These are phyloP conservation scores for Sorex araneus DNA, from an alignment of 2,113 vertebrate genomes.

Conservation along the genomic window DNA sequence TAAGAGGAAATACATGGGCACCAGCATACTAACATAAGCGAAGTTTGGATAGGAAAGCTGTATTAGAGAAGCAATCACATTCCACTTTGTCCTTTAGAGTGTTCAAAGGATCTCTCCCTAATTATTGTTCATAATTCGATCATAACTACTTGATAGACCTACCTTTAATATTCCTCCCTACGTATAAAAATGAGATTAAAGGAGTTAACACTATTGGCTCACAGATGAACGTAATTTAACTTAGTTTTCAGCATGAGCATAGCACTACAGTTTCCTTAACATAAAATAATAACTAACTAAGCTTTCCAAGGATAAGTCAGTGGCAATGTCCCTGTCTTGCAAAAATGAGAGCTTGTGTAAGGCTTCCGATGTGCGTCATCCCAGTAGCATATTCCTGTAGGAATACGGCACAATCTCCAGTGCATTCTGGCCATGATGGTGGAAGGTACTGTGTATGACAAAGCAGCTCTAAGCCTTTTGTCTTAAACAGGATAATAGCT, in stretches of 20 bases:
- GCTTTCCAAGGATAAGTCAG: too few species aligned
- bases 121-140: neutral
- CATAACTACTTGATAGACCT: constrained; percentile 37
- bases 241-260: too few species aligned
- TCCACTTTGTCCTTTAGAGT: neutral
- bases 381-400: too few species aligned
- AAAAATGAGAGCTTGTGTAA: too few species aligned
- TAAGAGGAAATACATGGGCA: neutral
- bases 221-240: too few species aligned
- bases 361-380: too few species aligned
- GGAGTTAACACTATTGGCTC: too few species aligned
- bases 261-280: too few species aligned
- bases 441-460: neutral
- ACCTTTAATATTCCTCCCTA: neutral
- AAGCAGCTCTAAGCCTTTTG: neutral
- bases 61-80: neutral
- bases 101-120: neutral
- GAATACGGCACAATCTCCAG: too few species aligned
- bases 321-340: too few species aligned
- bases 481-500: constrained; percentile 15
- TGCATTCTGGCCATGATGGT: neutral
- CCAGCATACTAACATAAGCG: neutral
- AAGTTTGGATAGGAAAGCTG: neutral
- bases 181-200: neutral
- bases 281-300: too few species aligned